Conservation (phyloP, 1,140 invertebrate species). For the Drepana arcuata region DNA sequence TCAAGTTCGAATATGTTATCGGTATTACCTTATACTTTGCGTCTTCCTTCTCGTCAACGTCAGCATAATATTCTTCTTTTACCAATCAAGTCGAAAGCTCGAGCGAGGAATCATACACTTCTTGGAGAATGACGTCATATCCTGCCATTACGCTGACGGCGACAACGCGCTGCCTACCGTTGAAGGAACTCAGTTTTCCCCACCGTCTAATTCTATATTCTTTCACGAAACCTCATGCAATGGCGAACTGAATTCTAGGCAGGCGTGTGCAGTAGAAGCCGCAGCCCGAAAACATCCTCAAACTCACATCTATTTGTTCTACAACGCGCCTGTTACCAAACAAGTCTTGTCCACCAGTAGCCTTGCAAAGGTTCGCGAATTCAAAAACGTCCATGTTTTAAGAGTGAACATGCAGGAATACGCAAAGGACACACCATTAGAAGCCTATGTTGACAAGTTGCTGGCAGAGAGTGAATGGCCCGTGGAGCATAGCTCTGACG, state of each 20-base stretch:
- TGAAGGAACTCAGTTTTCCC: background rate
- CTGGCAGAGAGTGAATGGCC: constrained; percentile 60
- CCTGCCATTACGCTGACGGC: background rate
- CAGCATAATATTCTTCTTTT: too few species aligned
- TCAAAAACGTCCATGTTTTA: constrained; percentile 74
- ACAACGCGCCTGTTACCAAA: constrained; percentile 43
- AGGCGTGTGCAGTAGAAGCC: background rate
- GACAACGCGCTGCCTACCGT: constrained; percentile 1
- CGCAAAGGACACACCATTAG: constrained; percentile 17
- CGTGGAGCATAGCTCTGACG: constrained; percentile 78
- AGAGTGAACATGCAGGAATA: constrained; percentile 70
- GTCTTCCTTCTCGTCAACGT: too few species aligned
- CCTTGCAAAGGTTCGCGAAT: constrained; percentile 46
- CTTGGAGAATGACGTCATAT: too few species aligned
- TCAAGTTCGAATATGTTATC: too few species aligned
- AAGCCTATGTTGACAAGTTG: too few species aligned
- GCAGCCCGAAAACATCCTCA: constrained; percentile 58
- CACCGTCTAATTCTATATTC: background rate
- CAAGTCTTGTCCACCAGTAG: constrained; percentile 4
- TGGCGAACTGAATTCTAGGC: background rate
- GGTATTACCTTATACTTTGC: too few species aligned
- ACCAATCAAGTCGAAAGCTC: too few species aligned
- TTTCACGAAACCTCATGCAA: background rate
- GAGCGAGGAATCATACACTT: too few species aligned
- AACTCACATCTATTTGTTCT: constrained; percentile 67